Conservation (phyloP, 37 sponge, comb jelly and placozoan species). For the Lycopodina hypogea region DNA sequence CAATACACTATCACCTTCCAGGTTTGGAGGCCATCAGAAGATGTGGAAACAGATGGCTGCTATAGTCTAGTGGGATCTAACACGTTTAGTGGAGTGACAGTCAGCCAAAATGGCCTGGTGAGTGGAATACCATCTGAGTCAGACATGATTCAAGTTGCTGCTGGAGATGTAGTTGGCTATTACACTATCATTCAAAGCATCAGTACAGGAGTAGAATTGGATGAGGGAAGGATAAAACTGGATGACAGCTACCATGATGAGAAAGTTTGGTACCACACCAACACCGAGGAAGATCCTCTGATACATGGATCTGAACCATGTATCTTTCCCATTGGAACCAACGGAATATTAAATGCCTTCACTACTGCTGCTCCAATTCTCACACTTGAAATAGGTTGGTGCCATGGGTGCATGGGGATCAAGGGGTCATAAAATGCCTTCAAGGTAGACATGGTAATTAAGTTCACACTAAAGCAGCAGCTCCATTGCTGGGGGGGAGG, state of each 20-base stretch:
- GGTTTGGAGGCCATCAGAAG: slow-evolving; percentile 23
- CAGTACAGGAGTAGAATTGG: not conserved
- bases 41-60: slow-evolving; percentile 14
- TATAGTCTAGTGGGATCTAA: slow-evolving; percentile 1
- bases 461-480: too few relatives aligned
- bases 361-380: not conserved
- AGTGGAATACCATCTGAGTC: not conserved
- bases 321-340: not conserved
- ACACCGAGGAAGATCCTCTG: not conserved
- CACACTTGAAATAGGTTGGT: too few relatives aligned
- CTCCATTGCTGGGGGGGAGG: too few relatives aligned
- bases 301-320: not conserved
- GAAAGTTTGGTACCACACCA: not conserved
- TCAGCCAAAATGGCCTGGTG: not conserved
- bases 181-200: too few relatives aligned
- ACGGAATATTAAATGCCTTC: not conserved
- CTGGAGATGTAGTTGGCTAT: slow-evolving; percentile 22
- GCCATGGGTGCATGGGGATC: too few relatives aligned
- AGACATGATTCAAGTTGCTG: not conserved
- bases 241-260: not conserved
- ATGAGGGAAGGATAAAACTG: not conserved
- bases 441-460: too few relatives aligned
- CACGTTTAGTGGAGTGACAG: not conserved
- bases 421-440: too few relatives aligned
- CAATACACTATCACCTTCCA: slow-evolving; percentile 7